These are phyloP conservation scores for Tenthredo notha DNA, from an alignment of 2,888 invertebrate genomes.

Conservation along the genomic window DNA sequence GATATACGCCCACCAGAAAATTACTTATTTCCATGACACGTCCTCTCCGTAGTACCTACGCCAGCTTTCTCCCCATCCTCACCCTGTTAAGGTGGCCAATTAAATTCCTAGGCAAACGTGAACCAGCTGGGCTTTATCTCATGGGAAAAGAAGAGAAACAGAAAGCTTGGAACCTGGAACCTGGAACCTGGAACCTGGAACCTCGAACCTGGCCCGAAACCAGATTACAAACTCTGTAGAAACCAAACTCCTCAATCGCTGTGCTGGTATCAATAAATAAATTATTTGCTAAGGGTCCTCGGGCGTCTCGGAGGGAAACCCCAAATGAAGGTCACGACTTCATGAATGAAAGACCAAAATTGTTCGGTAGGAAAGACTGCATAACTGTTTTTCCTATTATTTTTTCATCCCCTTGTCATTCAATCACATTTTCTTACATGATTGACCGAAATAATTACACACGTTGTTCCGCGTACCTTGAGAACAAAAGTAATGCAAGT, in stretches of 20 bases:
- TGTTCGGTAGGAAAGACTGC: not conserved
- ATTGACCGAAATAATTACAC: not conserved
- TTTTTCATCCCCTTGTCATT: not conserved
- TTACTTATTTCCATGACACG: constrained; percentile 50
- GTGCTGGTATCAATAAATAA: constrained; percentile 37
- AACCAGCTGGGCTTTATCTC: constrained; percentile 27
- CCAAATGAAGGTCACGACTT: not conserved
- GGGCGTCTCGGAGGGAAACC: constrained; percentile 13
- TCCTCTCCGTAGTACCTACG: not conserved
- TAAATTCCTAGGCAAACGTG: constrained; percentile 49
- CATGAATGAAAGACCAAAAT: not conserved
- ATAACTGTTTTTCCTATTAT: not conserved
- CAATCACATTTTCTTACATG: not conserved
- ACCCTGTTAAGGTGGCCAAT: constrained; percentile 37
- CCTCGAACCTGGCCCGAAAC: constrained; percentile 3
- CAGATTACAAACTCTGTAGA: constrained; percentile 42
- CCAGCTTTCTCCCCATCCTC: constrained; percentile 2
- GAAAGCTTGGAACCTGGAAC: not conserved
- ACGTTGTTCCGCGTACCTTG: not conserved
- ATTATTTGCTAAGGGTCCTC: constrained; percentile 44
- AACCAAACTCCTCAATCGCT: constrained; percentile 13
- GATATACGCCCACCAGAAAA: constrained; percentile 46
- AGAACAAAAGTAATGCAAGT: not conserved
- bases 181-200: no score
- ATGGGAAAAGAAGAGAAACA: not conserved